Evolutionary conservation across 2,888 invertebrate species (phyloP).

Genomic region (Papilio protenor): DNA sequence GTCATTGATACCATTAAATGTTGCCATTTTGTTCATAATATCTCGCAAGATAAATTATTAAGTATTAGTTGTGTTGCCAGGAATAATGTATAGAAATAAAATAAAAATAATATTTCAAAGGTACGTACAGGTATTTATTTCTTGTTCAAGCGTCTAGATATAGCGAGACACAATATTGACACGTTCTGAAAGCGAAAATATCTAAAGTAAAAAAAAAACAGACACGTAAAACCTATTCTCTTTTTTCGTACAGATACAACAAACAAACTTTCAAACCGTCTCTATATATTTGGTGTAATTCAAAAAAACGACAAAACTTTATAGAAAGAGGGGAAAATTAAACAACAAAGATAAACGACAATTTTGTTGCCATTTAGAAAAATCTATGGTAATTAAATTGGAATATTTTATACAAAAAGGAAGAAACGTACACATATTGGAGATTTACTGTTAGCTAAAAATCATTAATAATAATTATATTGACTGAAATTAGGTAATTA

Average conservation of each 20-base stretch:
- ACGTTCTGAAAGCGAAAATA: slow-evolving; percentile 67
- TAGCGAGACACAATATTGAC: slow-evolving; percentile 74
- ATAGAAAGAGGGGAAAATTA: slow-evolving; percentile 46
- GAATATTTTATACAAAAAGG: background rate
- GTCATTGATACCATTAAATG: background rate
- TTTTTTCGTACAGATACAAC: slow-evolving; percentile 61
- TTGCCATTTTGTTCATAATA: background rate
- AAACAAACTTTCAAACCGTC: slow-evolving; percentile 64
- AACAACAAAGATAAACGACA: slow-evolving; percentile 32
- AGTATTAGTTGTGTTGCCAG: background rate
- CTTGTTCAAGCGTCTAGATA: slow-evolving; percentile 82
- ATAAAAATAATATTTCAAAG: slow-evolving; percentile 64
- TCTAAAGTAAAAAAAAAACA: slow-evolving; percentile 64
- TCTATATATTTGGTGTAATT: slow-evolving; percentile 70
- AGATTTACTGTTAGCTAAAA: slow-evolving; percentile 8
- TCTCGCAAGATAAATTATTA: background rate
- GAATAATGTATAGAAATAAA: slow-evolving; percentile 49
- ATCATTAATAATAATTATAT: slow-evolving; percentile 3
- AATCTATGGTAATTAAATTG: slow-evolving; percentile 3
- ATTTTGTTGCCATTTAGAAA: slow-evolving; percentile 19
- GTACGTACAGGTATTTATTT: slow-evolving; percentile 81
- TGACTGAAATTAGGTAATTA: background rate
- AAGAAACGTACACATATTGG: slow-evolving; percentile 1
- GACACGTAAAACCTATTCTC: slow-evolving; percentile 55
- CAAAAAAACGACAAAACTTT: slow-evolving; percentile 53